Base-by-base conservation (phyloP, 1,140 invertebrate species). In the Coptotermes formosanus region DNA sequence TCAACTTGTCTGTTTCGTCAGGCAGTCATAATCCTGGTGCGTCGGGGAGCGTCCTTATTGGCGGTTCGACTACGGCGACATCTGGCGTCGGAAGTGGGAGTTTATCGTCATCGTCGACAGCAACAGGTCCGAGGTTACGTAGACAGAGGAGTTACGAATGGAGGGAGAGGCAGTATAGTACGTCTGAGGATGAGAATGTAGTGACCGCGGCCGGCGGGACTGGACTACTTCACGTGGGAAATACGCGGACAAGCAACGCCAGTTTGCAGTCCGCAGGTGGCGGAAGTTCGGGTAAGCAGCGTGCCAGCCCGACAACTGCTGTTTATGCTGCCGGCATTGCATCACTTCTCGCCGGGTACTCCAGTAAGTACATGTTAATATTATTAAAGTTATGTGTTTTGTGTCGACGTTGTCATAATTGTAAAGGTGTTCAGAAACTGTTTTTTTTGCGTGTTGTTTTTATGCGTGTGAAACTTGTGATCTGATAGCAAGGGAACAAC, bases 261-360 rank as follows among this genome's bases (percentile, higher is more conserved):
- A 82, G 55, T 64, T 25, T 81, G 64, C 44, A 48, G 30, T 82
- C 82, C 11, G 7, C 44, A 3, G 86, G 86, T 6, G 21, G 38
- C 43, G 30, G 19, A 14, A 11, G 52, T 23, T 48, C 82, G 45
- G 55, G 44, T 14, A 52, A 86, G 82, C 59, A 69, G 44, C 82
- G 86, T 38, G 83, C 83, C n/a, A 86, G 86, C 44, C 86, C 86
- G 21, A 87, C 86, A 1, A 32, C 86, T 30, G 88, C 88, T 21
- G 87, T 86, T 11, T 88, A 88, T 83, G 88, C 88, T 69, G 87
- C 87, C 23, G 88, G 88, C 82, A 88, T 88, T 86, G 88, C 88
- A 6, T 87, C 86, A n/a, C 85, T 88, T 2, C 88, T 88, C 43
- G 88, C 88, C 59, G 86, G 86, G n/a, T 88, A 88, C 59, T 86